These are phyloP conservation scores for Leucosticte australis DNA, from an alignment of 2,113 vertebrate species.

Conservation along the genomic window DNA sequence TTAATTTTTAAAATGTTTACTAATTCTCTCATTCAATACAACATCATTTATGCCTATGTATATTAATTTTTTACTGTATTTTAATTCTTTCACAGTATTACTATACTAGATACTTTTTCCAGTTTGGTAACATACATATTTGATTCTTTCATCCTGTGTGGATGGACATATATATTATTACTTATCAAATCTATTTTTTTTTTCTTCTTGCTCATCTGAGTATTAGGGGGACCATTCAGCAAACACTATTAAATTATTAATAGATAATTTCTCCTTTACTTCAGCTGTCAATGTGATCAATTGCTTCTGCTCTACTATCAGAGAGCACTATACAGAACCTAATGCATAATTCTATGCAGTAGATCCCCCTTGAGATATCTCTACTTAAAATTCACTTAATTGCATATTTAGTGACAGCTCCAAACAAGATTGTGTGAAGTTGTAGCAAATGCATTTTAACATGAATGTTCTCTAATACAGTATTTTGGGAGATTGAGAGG, in stretches of 20 bases:
- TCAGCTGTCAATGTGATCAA: neutral
- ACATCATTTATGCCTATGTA: neutral
- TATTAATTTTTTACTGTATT: neutral
- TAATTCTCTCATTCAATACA: neutral
- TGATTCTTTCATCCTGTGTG: neutral
- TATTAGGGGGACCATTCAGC: neutral
- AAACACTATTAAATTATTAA: constrained; percentile 16
- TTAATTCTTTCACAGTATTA: neutral
- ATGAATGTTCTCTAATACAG: neutral
- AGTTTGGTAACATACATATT: neutral
- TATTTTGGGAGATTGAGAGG: neutral
- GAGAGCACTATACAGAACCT: neutral
- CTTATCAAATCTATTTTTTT: neutral
- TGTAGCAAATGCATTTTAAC: neutral
- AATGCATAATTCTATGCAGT: neutral
- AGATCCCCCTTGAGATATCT: neutral
- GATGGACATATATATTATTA: neutral
- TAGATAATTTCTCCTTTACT: neutral
- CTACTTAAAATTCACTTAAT: constrained; percentile 19
- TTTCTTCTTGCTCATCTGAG: neutral
- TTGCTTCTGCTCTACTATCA: neutral
- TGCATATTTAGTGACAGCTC: neutral
- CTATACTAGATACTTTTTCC: neutral
- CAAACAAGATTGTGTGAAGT: neutral
- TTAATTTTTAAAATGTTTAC: neutral